These are phyloP conservation scores for Amphiprion percula DNA, from an alignment of 2,113 vertebrate genomes.

Conservation along the genomic window DNA sequence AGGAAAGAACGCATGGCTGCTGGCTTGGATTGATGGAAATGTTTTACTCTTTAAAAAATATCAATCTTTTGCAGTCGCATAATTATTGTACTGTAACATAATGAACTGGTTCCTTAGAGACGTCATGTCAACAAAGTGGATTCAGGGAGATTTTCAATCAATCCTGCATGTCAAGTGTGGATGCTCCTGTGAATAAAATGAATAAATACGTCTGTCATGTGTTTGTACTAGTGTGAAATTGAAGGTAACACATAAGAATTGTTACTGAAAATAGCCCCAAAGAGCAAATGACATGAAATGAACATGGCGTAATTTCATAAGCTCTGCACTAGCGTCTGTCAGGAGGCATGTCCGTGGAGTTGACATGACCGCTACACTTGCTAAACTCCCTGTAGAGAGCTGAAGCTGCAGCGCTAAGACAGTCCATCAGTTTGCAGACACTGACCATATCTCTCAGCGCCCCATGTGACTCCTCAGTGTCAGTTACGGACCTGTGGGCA, in stretches of 20 bases:
- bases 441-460: slow-evolving; percentile 47
- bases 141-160: neutral
- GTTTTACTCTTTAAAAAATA: neutral
- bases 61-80: neutral
- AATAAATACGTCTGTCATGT: neutral
- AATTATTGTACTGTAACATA: slow-evolving; percentile 1
- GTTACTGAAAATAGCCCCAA: neutral
- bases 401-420: slow-evolving; percentile 41
- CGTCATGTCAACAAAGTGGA: neutral
- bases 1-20: neutral
- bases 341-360: neutral
- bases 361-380: slow-evolving; percentile 13
- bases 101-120: neutral
- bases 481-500: slow-evolving; percentile 38
- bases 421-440: slow-evolving; percentile 54
- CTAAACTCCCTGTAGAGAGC: slow-evolving; percentile 27
- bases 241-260: neutral
- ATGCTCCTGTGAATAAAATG: neutral
- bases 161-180: neutral
- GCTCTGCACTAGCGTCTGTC: neutral
- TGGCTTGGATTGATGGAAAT: neutral
- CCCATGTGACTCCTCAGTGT: slow-evolving; percentile 41
- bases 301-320: neutral
- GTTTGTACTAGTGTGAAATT: neutral
- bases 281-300: neutral